A percentile compares a stretch with the other conserved stretches of the same genome.
Evolutionary conservation across 2,888 invertebrate species (phyloP).

Genomic region (Abscondita cerata): DNA sequence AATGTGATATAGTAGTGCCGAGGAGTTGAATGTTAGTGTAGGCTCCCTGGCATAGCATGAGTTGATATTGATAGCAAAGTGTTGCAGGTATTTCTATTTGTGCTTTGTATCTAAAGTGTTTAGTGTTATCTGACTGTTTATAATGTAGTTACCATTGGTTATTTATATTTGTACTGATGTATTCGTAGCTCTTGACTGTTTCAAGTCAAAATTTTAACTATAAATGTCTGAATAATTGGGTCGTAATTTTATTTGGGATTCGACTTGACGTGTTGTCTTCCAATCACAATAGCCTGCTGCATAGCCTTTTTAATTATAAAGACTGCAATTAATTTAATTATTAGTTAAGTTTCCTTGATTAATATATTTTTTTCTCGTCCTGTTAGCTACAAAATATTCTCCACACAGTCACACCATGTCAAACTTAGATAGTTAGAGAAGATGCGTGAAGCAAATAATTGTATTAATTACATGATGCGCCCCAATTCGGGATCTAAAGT

Average conservation of each 20-base stretch:
- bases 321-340: no score
- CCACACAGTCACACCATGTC: no score
- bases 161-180: conserved; percentile 43
- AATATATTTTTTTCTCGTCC: no score
- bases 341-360: no score
- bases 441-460: no score
- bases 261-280: no score
- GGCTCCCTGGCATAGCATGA: conserved; percentile 24
- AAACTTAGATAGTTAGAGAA: no score
- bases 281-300: no score
- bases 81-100: conserved; percentile 25
- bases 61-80: conserved; percentile 21
- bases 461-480: no score
- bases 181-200: conserved; percentile 16
- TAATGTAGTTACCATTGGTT: conserved; percentile 42
- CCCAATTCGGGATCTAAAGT: no score
- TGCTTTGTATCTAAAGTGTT: conserved; percentile 32
- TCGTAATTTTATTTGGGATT: conserved; percentile 21
- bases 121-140: conserved; percentile 42
- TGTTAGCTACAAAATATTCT: no score
- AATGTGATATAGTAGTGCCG: conserved; percentile 40
- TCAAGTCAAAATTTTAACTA: conserved; percentile 24
- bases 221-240: conserved; percentile 26
- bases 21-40: conserved; percentile 11
- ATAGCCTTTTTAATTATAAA: no score